These are phyloP conservation scores for Homarus americanus DNA, from an alignment of 1,140 invertebrate genomes.

Conservation along the genomic window DNA sequence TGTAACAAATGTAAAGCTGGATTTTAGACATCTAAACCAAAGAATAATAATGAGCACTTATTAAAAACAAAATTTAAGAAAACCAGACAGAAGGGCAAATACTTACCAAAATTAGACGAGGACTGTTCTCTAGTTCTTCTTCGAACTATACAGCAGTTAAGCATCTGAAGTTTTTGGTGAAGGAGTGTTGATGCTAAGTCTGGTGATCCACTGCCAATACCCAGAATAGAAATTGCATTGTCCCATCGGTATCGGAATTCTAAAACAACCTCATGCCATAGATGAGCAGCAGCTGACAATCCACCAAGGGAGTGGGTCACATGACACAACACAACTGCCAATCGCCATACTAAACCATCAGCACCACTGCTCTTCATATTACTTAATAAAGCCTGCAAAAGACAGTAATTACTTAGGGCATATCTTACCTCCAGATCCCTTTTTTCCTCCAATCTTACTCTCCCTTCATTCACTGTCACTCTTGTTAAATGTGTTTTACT, in stretches of 20 bases:
- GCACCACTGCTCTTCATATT: slow-evolving; percentile 85
- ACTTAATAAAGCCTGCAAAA: slow-evolving; percentile 57
- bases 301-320: slow-evolving; percentile 89
- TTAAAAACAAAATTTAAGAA: neutral
- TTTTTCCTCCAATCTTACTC: no score
- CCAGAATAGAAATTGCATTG: slow-evolving; percentile 86
- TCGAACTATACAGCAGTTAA: slow-evolving; percentile 96
- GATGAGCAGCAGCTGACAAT: slow-evolving; percentile 87
- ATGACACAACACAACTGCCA: slow-evolving; percentile 89
- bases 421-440: no score
- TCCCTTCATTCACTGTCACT: no score
- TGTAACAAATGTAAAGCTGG: no score
- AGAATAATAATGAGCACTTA: no score
- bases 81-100: neutral
- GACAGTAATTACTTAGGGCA: neutral
- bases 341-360: slow-evolving; percentile 89
- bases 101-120: slow-evolving; percentile 74
- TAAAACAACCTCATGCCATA: slow-evolving; percentile 95
- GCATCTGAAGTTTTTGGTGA: slow-evolving; percentile 96
- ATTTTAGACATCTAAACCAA: no score
- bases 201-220: slow-evolving; percentile 84
- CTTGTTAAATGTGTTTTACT: no score
- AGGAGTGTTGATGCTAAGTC: slow-evolving; percentile 93
- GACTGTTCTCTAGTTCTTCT: slow-evolving; percentile 80
- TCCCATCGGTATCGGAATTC: slow-evolving; percentile 95